Evolutionary conservation across 1,140 invertebrate species (phyloP).

Genomic region (Acyrthosiphon pisum): DNA sequence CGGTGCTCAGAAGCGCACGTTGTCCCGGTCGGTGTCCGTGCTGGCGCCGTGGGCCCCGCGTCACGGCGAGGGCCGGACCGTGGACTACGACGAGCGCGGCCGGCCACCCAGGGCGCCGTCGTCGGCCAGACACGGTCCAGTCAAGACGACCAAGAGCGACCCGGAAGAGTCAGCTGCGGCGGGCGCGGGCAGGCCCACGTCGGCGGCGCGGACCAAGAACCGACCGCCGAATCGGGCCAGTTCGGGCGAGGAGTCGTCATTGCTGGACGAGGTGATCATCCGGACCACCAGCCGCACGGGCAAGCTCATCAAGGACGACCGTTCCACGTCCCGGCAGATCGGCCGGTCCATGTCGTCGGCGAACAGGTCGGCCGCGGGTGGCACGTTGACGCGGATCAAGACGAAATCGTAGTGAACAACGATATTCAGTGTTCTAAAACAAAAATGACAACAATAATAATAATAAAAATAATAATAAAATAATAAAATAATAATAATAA

Average conservation of each 20-base stretch:
- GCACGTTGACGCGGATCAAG: neutral
- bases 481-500: neutral
- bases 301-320: slow-evolving; percentile 46
- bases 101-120: slow-evolving; percentile 57
- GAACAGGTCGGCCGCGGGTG: neutral
- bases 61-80: slow-evolving; percentile 68
- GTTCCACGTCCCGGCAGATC: slow-evolving; percentile 30
- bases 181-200: neutral
- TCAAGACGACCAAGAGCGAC: slow-evolving; percentile 51
- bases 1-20: slow-evolving; percentile 72
- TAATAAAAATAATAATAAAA: slow-evolving; percentile 20
- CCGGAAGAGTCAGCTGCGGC: neutral
- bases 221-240: neutral
- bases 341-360: slow-evolving; percentile 54
- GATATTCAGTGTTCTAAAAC: neutral
- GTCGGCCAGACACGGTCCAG: neutral
- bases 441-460: neutral
- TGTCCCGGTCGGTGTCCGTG: slow-evolving; percentile 83
- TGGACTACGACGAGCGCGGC: slow-evolving; percentile 71
- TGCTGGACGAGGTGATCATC: slow-evolving; percentile 49
- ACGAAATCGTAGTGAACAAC: slow-evolving; percentile 1
- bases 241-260: slow-evolving; percentile 51
- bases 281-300: slow-evolving; percentile 40
- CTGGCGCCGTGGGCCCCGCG: slow-evolving; percentile 83
- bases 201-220: neutral